Conservation (phyloP, 1,140 invertebrate genomes). For the Leptonema lineaticorne region DNA sequence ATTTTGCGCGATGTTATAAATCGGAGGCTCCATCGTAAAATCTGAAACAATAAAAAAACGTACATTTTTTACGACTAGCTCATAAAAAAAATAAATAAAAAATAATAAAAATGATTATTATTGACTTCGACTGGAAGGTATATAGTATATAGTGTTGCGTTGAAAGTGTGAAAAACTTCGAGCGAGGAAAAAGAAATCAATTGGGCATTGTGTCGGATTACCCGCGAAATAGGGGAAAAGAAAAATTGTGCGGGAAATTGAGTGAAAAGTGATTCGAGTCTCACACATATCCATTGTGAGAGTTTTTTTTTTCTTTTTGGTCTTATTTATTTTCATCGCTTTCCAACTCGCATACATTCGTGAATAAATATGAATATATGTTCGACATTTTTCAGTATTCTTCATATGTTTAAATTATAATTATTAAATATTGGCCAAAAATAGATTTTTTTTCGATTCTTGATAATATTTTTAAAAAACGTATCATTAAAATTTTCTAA, state of each 20-base stretch:
- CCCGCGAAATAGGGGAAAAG: constrained; percentile 17
- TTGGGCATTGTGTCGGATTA: constrained; percentile 18
- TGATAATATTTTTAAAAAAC: too few species aligned
- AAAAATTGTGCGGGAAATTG: constrained; percentile 18
- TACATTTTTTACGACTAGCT: too few species aligned
- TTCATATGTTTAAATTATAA: too few species aligned
- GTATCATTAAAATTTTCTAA: too few species aligned
- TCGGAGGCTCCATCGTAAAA: constrained; percentile 14
- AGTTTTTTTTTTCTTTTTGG: background rate
- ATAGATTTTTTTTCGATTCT: too few species aligned
- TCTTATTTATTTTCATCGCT: too few species aligned
- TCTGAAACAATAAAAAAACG: constrained; percentile 9
- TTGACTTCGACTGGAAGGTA: background rate
- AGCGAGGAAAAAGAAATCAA: constrained; percentile 6
- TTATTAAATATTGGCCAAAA: too few species aligned
- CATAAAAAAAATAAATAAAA: background rate
- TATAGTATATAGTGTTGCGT: too few species aligned
- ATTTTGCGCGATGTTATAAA: background rate
- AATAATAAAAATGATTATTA: background rate
- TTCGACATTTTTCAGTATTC: too few species aligned
- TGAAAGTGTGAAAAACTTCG: constrained; percentile 11
- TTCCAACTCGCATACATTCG: too few species aligned
- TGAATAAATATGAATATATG: too few species aligned
- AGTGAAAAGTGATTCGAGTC: constrained; percentile 16
- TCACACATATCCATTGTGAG: background rate